Conservation (phyloP, 2,888 invertebrate genomes). For the Blastobasis lacticolella region DNA sequence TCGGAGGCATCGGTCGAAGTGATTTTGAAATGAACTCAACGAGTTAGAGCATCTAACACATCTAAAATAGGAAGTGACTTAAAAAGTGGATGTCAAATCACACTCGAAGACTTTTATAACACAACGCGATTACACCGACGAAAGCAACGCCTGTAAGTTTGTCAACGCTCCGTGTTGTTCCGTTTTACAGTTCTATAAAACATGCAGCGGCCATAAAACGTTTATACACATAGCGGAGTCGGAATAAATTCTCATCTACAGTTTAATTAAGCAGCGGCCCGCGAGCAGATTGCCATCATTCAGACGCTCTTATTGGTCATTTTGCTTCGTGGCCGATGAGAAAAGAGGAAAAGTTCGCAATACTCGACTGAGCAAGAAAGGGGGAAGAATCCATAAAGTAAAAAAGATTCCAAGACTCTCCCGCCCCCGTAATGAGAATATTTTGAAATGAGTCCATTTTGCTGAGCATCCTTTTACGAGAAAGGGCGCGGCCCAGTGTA, state of each 20-base stretch:
- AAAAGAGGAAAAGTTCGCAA: slow-evolving; percentile 42
- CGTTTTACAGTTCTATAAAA: slow-evolving; percentile 5
- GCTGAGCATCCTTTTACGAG: slow-evolving; percentile 34
- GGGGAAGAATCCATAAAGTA: slow-evolving; percentile 45
- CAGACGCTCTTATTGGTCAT: slow-evolving; percentile 56
- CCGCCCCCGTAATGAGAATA: slow-evolving; percentile 58
- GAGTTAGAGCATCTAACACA: too few species aligned
- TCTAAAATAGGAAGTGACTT: too few species aligned
- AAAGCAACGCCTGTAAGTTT: slow-evolving; percentile 43
- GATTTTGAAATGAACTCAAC: too few species aligned
- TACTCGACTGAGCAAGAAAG: slow-evolving; percentile 50
- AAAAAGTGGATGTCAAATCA: not conserved
- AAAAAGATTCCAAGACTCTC: slow-evolving; percentile 56
- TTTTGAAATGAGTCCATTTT: slow-evolving; percentile 46
- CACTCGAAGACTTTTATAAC: slow-evolving; percentile 22
- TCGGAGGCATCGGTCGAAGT: too few species aligned
- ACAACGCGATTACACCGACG: slow-evolving; percentile 29
- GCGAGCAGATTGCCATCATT: slow-evolving; percentile 51
- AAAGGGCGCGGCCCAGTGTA: slow-evolving; percentile 30
- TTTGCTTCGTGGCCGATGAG: slow-evolving; percentile 44
- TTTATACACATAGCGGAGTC: slow-evolving; percentile 16
- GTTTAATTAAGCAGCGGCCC: slow-evolving; percentile 50
- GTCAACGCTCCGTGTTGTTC: slow-evolving; percentile 31
- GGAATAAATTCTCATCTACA: slow-evolving; percentile 31
- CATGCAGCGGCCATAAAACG: slow-evolving; percentile 5